Conservation (phyloP, 2,113 vertebrate genomes). For the Opisthocomus hoazin region DNA sequence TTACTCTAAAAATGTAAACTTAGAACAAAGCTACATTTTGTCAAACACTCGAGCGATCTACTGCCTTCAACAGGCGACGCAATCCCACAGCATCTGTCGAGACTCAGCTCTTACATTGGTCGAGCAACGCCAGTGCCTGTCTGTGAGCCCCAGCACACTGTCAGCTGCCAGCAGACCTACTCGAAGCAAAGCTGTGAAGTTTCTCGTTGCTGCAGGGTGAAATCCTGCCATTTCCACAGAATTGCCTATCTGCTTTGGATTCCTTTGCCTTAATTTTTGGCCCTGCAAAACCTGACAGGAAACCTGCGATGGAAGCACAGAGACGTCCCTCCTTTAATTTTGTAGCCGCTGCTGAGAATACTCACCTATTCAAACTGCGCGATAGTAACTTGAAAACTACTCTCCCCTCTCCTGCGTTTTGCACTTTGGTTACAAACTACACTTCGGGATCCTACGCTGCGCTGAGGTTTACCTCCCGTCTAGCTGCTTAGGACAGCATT, state of each 20-base stretch:
- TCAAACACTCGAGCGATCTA: background rate
- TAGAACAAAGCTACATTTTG: background rate
- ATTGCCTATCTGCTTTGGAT: too few species aligned
- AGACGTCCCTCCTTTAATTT: background rate
- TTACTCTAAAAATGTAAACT: background rate
- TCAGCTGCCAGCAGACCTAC: background rate
- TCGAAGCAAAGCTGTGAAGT: background rate
- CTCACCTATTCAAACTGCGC: background rate
- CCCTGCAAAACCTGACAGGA: background rate
- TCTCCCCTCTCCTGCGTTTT: background rate
- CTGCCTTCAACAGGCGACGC: background rate
- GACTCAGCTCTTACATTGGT: background rate
- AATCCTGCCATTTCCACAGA: background rate
- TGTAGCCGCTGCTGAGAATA: background rate
- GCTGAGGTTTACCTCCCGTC: background rate
- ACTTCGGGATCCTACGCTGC: background rate
- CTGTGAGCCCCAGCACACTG: too few species aligned
- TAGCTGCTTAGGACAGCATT: conserved; percentile 40
- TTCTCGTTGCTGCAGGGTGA: background rate
- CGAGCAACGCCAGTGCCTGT: too few species aligned
- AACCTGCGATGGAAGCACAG: background rate
- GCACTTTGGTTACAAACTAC: background rate
- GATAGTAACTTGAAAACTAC: background rate
- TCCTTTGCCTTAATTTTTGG: background rate
- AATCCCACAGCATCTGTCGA: background rate